Evolutionary conservation across 1,140 invertebrate genomes (phyloP).

Genomic region (Lysiphlebus fabarum): DNA sequence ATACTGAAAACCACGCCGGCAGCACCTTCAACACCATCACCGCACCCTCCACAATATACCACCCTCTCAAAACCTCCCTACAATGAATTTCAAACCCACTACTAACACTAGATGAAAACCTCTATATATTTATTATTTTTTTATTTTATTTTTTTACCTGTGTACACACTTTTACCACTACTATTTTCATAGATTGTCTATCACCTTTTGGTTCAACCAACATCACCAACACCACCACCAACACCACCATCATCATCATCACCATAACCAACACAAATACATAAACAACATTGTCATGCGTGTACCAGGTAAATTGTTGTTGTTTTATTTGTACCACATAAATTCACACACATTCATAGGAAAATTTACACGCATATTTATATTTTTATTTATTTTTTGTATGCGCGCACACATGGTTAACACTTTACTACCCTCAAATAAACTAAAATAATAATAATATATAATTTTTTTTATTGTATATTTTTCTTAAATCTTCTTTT

Average conservation of each 20-base stretch:
- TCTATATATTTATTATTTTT: conserved; percentile 19
- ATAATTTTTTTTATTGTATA: too few species aligned
- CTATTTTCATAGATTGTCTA: conserved; percentile 13
- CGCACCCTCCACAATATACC: conserved; percentile 27
- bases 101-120: neutral
- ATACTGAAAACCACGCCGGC: conserved; percentile 41
- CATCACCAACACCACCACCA: conserved; percentile 9
- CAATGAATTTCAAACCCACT: conserved; percentile 23
- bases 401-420: too few species aligned
- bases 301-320: conserved; percentile 33
- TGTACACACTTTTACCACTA: neutral
- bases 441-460: too few species aligned
- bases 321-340: neutral
- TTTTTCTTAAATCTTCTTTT: too few species aligned
- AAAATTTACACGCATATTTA: too few species aligned
- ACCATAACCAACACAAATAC: neutral
- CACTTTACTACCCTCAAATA: too few species aligned
- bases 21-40: conserved; percentile 15
- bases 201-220: conserved; percentile 22
- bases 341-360: too few species aligned
- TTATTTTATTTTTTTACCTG: neutral
- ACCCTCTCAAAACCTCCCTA: conserved; percentile 34
- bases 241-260: conserved; percentile 9
- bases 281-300: neutral
- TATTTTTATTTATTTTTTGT: too few species aligned